phyloP scores from a whole-genome alignment of 2,797 vertebrate species.

The Poecile montanus region DNA sequence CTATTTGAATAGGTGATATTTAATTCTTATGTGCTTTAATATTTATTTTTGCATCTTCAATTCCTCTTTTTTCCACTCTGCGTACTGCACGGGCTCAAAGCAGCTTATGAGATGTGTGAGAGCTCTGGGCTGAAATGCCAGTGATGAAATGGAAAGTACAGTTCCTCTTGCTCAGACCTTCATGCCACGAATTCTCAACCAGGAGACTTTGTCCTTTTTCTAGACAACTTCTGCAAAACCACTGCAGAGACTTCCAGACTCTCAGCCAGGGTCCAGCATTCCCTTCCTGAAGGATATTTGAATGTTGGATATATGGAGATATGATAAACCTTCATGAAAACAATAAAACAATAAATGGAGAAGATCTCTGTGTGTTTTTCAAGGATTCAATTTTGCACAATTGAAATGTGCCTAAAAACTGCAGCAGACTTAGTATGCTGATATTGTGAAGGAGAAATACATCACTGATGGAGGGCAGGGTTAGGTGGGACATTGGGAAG shows the following conservation, averaged over 20 bases:
- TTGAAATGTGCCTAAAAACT: background rate
- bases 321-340: background rate
- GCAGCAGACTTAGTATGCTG: background rate
- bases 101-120: slow-evolving; percentile 8
- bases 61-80: slow-evolving; percentile 66
- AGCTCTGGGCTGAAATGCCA: slow-evolving; percentile 17
- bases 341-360: background rate
- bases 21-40: slow-evolving; percentile 81
- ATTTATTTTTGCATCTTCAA: slow-evolving; percentile 82
- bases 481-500: background rate
- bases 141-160: background rate
- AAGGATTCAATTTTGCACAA: background rate
- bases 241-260: background rate
- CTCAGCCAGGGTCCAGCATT: background rate
- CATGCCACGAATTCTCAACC: background rate
- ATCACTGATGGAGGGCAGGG: background rate
- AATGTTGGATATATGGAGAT: accelerated
- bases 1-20: slow-evolving; percentile 84
- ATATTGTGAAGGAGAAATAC: background rate
- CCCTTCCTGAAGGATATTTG: background rate
- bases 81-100: slow-evolving; percentile 29
- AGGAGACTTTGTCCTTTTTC: background rate
- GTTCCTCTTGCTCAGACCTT: background rate
- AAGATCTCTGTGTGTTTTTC: background rate
- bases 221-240: background rate